Base-by-base conservation (phyloP, 2,888 invertebrate species). In the Mimas tiliae region DNA sequence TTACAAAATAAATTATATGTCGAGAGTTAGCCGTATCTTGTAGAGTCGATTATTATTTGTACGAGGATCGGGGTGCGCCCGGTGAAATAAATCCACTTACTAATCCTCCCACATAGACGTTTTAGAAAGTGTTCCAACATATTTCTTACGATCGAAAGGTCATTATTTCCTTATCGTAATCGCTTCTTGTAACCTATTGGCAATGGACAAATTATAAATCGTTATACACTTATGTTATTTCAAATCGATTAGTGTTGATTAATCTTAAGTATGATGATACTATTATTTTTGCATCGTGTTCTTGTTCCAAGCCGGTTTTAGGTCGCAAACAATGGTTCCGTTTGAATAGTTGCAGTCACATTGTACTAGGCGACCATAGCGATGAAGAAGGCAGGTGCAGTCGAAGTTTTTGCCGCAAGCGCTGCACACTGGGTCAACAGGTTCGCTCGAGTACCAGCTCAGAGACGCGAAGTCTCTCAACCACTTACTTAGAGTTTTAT, bases 371-470 rank as follows among this genome's bases (percentile, higher is more conserved):
- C 69, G 67, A 68, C 76, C 76, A 82, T 82, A 82, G 76, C 71
- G 77, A 75, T 73, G 79, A 75, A 77, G 81, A 83, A 88, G 86
- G 81, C 83, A 88, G 86, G 85, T 87, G 82, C 77, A 79, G 79
- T 79, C 78, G 77, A 84, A 88, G 85, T 85, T 87, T 84, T 82
- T 81, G 87, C 89, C 86, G 80, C 82, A 72, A 87, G 87, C 89
- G 79, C 74, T 83, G 83, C 83, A 74, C 84, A 90, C 83, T 91
- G 82, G 91, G 91, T 92, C 91, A 91, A 92, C 87, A 89, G 86
- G 87, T 86, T 87, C 81, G 78, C 84, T 88, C 78, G 78, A 89
- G 89, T 81, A 83, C 82, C 84, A 85, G 83, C 85, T 83, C 81
- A 73, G 82, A 81, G 83, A 83, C 80, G 85, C 80, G 78, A 77